Percentiles rank a stretch among this genome's conserved stretches.
Conservation (phyloP, 2,113 vertebrate species). For the Corynorhinus townsendii region DNA sequence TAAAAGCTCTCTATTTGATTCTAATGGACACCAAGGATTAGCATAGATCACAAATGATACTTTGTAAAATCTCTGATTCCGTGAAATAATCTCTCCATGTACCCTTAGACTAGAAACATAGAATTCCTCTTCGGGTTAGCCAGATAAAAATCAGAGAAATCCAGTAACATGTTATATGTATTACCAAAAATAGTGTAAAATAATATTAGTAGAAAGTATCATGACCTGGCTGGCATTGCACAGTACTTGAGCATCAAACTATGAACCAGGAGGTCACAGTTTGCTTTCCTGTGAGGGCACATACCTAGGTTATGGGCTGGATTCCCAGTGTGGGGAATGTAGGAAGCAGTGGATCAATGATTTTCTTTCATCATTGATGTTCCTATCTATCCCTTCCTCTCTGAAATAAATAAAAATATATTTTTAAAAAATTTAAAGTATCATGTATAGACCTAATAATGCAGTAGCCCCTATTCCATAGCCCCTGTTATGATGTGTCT, state of each 20-base stretch:
- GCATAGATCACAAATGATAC: neutral
- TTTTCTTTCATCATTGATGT: too few relatives aligned
- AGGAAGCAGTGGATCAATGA: too few relatives aligned
- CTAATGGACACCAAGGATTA: neutral
- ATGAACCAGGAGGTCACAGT: too few relatives aligned
- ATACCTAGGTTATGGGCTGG: too few relatives aligned
- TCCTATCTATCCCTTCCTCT: too few relatives aligned
- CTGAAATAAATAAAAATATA: too few relatives aligned
- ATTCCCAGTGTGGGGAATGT: too few relatives aligned
- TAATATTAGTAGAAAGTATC: neutral
- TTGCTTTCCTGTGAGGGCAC: too few relatives aligned
- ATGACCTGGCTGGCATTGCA: too few relatives aligned
- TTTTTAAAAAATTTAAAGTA: neutral
- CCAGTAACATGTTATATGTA: neutral
- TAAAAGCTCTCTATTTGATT: neutral
- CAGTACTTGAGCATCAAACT: too few relatives aligned
- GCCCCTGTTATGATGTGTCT: neutral
- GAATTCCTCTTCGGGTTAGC: neutral
- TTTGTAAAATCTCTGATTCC: neutral
- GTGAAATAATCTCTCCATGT: neutral
- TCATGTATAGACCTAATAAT: neutral
- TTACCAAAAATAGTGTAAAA: neutral
- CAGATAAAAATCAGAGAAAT: neutral
- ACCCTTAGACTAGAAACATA: neutral
- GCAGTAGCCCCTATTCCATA: neutral